Evolutionary conservation across 1,140 invertebrate species (phyloP), one percentile per base, ranked within the genome.

Genomic region (Matsumurasca onukii): DNA sequence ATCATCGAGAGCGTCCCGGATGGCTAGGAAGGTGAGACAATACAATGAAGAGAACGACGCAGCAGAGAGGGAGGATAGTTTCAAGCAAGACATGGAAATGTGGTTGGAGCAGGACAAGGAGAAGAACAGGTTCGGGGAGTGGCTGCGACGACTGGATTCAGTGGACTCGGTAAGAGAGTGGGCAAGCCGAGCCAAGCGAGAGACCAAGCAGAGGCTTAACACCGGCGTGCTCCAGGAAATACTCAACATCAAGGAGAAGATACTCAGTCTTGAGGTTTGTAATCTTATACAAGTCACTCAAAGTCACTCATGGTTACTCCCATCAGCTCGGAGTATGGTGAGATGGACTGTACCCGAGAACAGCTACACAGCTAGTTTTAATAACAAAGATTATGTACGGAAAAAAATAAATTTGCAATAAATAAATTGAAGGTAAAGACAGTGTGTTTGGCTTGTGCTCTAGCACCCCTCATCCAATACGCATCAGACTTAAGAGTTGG

Each of bases 181-280:
- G 5, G 5, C 5, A 12, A n/a, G 49, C 3, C n/a, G 49, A 20
- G 49, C 49, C n/a, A 51, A 51, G 49, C 3, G 49, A 51, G 49
- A 51, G 3, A 12, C 49, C n/a, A 20, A 51, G 49, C 3, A 20
- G 49, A 51, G 49, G 3, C 49, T 51, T 9, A 59, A 27, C 15
- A 24, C 55, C 15, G 55, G 55, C 3, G 25, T 59, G 25, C 25
- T 59, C 9, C 22, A 59, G 15, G 55, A 59, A 29, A 25, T 59
- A 25, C 55, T 59, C 55, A 59, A 59, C 25, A 27, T 59, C 24
- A 59, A 29, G n/a, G 55, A 59, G 22, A 59, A 29, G n/a, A 59
- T 59, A 25, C 55, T 59, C 22, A 59, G 25, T 24, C 25, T 59
- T 29, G 55, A 59, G 55, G 55, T 51, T 5, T n/a, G n/a, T 39